These are phyloP conservation scores for Xenopus petersii DNA, from an alignment of 2,797 vertebrate species.

Conservation along the genomic window DNA sequence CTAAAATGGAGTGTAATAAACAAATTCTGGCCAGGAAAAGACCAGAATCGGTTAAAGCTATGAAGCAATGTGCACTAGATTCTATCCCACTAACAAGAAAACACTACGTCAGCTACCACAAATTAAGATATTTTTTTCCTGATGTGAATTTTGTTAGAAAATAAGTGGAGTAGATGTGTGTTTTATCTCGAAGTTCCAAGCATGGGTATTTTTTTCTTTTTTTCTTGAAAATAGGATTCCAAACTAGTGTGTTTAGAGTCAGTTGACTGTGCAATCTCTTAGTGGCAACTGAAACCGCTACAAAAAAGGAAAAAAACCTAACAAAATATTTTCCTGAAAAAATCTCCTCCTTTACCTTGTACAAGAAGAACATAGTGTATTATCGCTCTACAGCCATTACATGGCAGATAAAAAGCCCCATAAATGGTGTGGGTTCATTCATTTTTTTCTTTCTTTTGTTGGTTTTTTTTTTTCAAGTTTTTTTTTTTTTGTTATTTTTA, in stretches of 20 bases:
- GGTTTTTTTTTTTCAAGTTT: constrained; percentile 61
- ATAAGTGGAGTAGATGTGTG: constrained; percentile 81
- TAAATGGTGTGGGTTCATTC: constrained; percentile 75
- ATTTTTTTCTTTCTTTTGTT: constrained; percentile 62
- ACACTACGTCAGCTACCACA: constrained; percentile 92
- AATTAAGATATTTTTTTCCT: constrained; percentile 78
- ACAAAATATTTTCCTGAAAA: constrained; percentile 67
- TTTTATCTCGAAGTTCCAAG: constrained; percentile 60
- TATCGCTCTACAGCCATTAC: constrained; percentile 93
- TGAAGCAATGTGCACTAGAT: constrained; percentile 85
- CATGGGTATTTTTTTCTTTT: constrained; percentile 69
- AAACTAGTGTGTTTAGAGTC: constrained; percentile 98
- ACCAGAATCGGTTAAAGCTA: constrained; percentile 85
- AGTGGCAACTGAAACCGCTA: constrained; percentile 96
- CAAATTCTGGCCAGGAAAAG: constrained; percentile 79
- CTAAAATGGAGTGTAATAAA: constrained; percentile 94
- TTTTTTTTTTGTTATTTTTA: constrained; percentile 63
- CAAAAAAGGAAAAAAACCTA: constrained; percentile 65
- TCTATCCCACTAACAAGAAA: constrained; percentile 82
- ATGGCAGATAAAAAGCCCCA: constrained; percentile 89
- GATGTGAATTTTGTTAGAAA: constrained; percentile 84
- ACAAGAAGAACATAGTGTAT: constrained; percentile 89
- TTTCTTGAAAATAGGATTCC: constrained; percentile 83
- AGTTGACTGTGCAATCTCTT: constrained; percentile 98
- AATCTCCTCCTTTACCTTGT: constrained; percentile 79